Base-by-base conservation (phyloP, 2,797 vertebrate species). In the Astyanax mexicanus region DNA sequence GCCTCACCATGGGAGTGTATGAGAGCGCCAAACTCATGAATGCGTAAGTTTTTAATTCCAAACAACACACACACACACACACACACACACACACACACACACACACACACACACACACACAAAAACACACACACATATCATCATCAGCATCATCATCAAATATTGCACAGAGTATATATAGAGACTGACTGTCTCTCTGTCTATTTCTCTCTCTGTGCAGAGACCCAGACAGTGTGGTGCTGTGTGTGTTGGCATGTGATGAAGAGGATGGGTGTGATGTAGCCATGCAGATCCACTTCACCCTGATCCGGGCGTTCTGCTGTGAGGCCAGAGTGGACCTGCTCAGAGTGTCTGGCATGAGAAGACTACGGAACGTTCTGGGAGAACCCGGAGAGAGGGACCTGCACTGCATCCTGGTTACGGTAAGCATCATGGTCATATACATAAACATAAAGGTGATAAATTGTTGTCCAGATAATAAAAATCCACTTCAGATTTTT, bases 221-320 rank as follows among this genome's bases (percentile, higher is more conserved):
- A 17, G 97, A 98, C 83, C 95, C 96, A 0, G 97, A 98, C 89
- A 93, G 93, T 1, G 96, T 98, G 76, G 95, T 96, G 1, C 87
- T 98, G 49, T 98, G 97, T 25, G 88, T 98, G 0, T 84, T 98
- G 83, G 96, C 94, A 8, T 89, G 93, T 0, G 97, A 98, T 0
- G 90, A 94, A 29, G 94, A 95, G 11, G 90, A 95, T 2, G 93
- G 95, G 4, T 92, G 88, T 0, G 95, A 97, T 17, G 93, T 97
- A 19, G 96, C 94, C 0, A 84, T 98, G 72, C 96, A 98, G 86
- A 98, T 98, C 87, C 97, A 98, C 86, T 98, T 98, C 87, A 98
- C 97, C 0, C 93, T 98, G 23, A 94, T 98, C 80, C 96, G 96
- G 83, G 94, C 96, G 0, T 98, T 98, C 70, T 98, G 96, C 83